These are phyloP conservation scores for Lasius platythorax DNA, from an alignment of 2,888 invertebrate species.

Conservation along the genomic window DNA sequence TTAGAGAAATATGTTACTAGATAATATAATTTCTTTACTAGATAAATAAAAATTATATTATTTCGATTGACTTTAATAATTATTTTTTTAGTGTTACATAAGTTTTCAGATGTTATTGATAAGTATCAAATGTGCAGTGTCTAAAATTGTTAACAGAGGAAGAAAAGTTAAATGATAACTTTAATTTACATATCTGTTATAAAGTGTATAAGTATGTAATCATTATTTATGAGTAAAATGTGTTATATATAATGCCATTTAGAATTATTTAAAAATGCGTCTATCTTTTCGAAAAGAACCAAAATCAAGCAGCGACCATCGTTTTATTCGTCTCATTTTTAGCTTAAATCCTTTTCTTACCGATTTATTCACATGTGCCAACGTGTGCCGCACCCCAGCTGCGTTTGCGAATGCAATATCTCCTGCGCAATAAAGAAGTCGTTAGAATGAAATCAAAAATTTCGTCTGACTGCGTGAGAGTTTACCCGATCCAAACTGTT, in stretches of 20 bases:
- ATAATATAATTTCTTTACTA: neutral
- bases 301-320: neutral
- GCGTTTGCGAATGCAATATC: constrained; percentile 12
- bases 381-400: neutral
- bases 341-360: neutral
- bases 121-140: neutral
- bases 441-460: constrained; percentile 23
- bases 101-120: neutral
- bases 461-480: neutral
- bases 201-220: neutral
- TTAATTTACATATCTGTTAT: neutral
- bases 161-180: neutral
- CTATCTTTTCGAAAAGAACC: neutral
- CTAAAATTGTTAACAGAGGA: neutral
- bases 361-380: neutral
- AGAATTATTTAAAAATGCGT: neutral
- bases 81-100: neutral
- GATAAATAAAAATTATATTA: neutral
- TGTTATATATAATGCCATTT: neutral
- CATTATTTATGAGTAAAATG: neutral
- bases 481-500: constrained; percentile 2
- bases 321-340: neutral
- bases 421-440: constrained; percentile 14
- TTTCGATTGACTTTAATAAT: neutral
- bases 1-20: neutral